Evolutionary conservation across 2,113 vertebrate species (phyloP).

Genomic region (Nipponia nippon): DNA sequence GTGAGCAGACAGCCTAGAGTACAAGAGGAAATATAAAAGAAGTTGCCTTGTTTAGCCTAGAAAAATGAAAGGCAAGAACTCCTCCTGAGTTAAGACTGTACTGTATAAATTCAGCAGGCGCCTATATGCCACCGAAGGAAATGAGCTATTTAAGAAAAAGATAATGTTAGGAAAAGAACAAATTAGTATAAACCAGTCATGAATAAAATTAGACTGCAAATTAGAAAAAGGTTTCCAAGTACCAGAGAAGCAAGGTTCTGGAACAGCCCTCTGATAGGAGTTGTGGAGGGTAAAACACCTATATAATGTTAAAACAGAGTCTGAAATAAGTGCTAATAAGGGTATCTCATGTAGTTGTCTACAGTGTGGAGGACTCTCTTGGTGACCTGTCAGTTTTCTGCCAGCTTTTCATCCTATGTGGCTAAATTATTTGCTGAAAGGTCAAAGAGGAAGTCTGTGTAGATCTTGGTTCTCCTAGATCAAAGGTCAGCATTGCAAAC

Average conservation of each 20-base stretch:
- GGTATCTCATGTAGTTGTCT: not conserved
- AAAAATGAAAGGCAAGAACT: slow-evolving; percentile 5
- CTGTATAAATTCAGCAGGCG: not conserved
- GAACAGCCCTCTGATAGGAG: slow-evolving; percentile 14
- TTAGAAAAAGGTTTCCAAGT: slow-evolving; percentile 24
- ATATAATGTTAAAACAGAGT: not conserved
- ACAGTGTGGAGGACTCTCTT: not conserved
- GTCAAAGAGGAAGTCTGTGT: not conserved
- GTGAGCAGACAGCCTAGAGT: not conserved
- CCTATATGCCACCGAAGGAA: not conserved
- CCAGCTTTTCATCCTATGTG: not conserved
- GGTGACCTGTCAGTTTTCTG: not conserved
- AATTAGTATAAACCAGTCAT: slow-evolving; percentile 43
- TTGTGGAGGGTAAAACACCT: not conserved
- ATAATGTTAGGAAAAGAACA: slow-evolving; percentile 11
- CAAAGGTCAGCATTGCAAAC: not conserved
- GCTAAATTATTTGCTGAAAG: not conserved
- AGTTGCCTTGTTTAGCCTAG: not conserved
- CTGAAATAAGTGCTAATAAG: not conserved
- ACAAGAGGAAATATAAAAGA: not conserved
- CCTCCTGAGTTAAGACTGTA: not conserved
- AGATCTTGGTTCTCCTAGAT: not conserved
- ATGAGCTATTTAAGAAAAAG: slow-evolving; percentile 45
- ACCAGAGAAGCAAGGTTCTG: slow-evolving; percentile 20
- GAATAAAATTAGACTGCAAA: slow-evolving; percentile 54